Base-by-base conservation (phyloP, 1,140 invertebrate species). In the Bombus polaris region DNA sequence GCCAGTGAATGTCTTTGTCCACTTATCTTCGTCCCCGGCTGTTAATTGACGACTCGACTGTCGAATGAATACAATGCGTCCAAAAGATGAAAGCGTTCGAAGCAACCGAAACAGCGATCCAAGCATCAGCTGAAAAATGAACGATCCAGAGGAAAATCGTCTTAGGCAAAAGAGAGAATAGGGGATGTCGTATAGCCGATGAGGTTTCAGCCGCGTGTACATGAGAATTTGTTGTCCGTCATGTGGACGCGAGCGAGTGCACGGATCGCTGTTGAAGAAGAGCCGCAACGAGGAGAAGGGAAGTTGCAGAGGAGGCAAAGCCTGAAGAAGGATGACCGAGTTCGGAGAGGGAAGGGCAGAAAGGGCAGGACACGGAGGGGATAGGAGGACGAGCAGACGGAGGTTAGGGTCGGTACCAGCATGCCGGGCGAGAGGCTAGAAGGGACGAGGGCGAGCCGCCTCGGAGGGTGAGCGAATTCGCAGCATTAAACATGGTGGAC, bases 401-500 rank as follows among this genome's bases (percentile, higher is more conserved):
- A 88, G 72, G 83, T 90, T 88, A 90, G 90, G 87, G 84, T 85
- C 80, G 86, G 89, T 81, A 80, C 74, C 87, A 73, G 89, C 83
- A 79, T 79, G 35, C 71, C 42, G 59, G 75, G 77, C 59, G 62
- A 57, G 85, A 66, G 86, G 85, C 81, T n/a, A 53, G 76, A 84
- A 78, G 90, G 79, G 59, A 81, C 73, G 83, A 82, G 85, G 82
- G 74, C 32, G 73, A 85, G 72, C 71, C 53, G 25, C 68, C 75
- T 85, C 83, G 89, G 86, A 90, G 89, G 89, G 89, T 90, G 89
- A 90, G 89, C 89, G 90, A 91, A 91, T 91, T 91, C 90, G 86
- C 83, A 88, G 90, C 90, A 91, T 91, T 91, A 91, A 91, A 91
- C 90, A 91, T 89, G 90, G 90, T 91, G 86, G 90, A 91, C 90